Percentiles rank a stretch among this genome's conserved stretches.
Conservation (phyloP, 2,888 invertebrate genomes). For the Nephrotoma guestfalica region DNA sequence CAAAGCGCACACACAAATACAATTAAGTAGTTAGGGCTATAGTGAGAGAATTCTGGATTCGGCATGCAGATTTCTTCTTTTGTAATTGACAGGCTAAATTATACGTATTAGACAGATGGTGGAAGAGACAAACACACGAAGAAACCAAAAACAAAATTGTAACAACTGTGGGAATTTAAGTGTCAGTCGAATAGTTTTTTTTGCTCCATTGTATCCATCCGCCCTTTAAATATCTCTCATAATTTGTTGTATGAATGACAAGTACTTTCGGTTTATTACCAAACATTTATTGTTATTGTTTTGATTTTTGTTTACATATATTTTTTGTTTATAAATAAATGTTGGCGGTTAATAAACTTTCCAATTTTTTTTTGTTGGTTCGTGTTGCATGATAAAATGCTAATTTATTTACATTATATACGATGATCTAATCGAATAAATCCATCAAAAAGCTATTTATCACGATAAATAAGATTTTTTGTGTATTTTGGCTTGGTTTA, state of each 20-base stretch:
- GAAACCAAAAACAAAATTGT: background rate
- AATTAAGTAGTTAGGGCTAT: background rate
- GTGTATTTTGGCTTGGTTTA: background rate
- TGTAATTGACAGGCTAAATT: background rate
- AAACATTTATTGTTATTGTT: background rate
- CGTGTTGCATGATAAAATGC: background rate
- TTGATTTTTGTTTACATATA: background rate
- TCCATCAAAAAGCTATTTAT: background rate
- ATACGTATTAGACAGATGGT: background rate
- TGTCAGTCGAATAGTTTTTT: background rate
- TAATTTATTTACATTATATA: background rate
- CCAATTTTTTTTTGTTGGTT: background rate
- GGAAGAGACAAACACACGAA: background rate
- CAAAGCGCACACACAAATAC: background rate
- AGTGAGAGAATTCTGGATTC: background rate
- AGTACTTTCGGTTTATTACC: background rate
- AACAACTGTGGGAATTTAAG: background rate
- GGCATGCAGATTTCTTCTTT: background rate
- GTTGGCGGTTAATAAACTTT: background rate
- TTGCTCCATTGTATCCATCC: background rate
- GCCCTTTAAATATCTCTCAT: background rate
- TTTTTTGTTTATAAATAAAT: background rate
- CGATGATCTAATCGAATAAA: background rate
- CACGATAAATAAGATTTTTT: background rate
- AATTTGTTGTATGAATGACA: background rate